Evolutionary conservation across 35 echinoderm and acorn worm genomes (phyloP), one percentile per base, ranked within the genome.

Genomic region (Stichopus chloronotus): DNA sequence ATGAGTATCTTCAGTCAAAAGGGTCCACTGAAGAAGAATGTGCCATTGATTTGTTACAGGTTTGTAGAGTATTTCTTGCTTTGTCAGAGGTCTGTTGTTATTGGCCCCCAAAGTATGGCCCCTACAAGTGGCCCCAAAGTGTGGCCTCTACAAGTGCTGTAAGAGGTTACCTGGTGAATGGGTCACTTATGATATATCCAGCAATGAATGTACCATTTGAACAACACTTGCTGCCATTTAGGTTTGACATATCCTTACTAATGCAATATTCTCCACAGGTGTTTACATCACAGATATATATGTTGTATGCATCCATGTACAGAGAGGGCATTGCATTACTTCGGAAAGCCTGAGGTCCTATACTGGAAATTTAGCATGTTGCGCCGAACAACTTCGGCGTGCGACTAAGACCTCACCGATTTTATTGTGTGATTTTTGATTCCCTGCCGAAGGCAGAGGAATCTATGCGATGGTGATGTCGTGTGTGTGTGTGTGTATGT

Each of bases 21-120:
- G 82, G 82, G 0, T 85, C 17, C 30, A 58, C 55, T 20, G 82
- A 85, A 85, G 82, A 85, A 16, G 82, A 85, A 30, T 85, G 82
- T 85, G 82, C 58, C 22, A 19, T 85, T 22, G 82, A 85, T 58
- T 58, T 85, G 55, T 85, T 85, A 55, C 82, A 85, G 55, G 82
- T 85, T 16, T 17, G 79, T 54, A 30, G 1, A 13, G n/a, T 11
- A n/a, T 71, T 11, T 13, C 11, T n/a, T n/a, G 11, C 11, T n/a
- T 71, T 11, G n/a, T 13, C 1, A n/a, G 11, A 71, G 1, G n/a
- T 13, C 11, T 4, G 11, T n/a, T 71, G 11, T 71, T n/a, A 11
- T 71, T 71, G 65, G n/a, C 11, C 65, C 65, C 11, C 11, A 13
- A 71, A 11, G n/a, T 11, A 13, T 2, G 11, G 11, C 11, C 11